Evolutionary conservation across 2,113 vertebrate genomes (phyloP).

Genomic region (Mustela nigripes): DNA sequence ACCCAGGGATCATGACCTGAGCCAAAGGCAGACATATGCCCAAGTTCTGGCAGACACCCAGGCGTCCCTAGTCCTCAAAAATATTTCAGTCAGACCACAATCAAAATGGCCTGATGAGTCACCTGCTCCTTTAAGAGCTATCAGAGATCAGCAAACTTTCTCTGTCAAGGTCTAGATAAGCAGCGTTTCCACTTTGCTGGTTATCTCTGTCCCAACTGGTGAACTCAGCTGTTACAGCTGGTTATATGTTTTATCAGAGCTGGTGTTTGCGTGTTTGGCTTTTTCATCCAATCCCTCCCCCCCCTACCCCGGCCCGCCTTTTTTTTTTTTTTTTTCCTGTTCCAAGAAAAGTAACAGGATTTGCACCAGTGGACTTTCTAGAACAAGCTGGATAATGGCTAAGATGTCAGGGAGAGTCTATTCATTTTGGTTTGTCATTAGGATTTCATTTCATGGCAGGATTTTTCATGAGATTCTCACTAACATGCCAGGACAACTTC

Average conservation of each 20-base stretch:
- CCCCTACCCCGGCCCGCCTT: too few relatives aligned
- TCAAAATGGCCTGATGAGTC: neutral
- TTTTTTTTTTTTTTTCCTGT: neutral
- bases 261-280: neutral
- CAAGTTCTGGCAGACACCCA: too few relatives aligned
- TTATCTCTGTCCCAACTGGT: neutral
- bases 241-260: neutral
- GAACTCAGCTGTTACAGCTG: neutral
- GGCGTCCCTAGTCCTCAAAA: neutral
- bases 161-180: neutral
- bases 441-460: neutral
- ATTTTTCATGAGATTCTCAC: neutral
- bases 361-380: neutral
- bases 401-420: neutral
- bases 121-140: neutral
- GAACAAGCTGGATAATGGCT: neutral
- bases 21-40: too few relatives aligned
- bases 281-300: neutral
- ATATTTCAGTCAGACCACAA: neutral
- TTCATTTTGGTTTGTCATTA: constrained; percentile 27
- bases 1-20: too few relatives aligned
- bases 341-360: constrained; percentile 20
- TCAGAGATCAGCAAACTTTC: neutral
- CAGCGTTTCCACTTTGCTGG: neutral
- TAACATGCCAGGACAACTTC: neutral